Conservation (phyloP, 2,888 invertebrate species). For the Nemotelus nigrinus region DNA sequence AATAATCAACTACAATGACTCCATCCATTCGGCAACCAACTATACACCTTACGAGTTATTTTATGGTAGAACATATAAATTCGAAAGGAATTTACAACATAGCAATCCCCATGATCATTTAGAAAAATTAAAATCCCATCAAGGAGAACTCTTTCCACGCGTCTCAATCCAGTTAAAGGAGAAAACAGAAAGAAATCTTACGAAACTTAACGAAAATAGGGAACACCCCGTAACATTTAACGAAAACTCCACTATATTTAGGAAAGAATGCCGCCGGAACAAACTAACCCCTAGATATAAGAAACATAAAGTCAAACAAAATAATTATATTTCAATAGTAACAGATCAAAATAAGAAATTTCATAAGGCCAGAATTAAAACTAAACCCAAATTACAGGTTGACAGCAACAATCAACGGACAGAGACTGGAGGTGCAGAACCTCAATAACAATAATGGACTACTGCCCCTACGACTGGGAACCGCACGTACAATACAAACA, state of each 20-base stretch:
- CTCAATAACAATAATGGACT: conserved; percentile 11
- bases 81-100: conserved; percentile 24
- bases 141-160: conserved; percentile 15
- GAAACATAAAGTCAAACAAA: conserved; percentile 22
- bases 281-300: conserved; percentile 18
- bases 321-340: conserved; percentile 12
- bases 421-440: not conserved
- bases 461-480: not conserved
- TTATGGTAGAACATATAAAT: conserved; percentile 23
- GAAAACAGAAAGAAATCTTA: not conserved
- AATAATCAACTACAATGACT: conserved; percentile 18
- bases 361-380: conserved; percentile 27
- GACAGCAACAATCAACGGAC: not conserved
- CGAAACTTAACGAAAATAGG: conserved; percentile 10
- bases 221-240: not conserved
- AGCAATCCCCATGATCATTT: conserved; percentile 34
- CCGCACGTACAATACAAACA: not conserved
- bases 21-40: conserved; percentile 30
- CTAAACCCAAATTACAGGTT: conserved; percentile 27
- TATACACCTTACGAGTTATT: conserved; percentile 17
- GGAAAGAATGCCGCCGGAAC: conserved; percentile 29
- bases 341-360: conserved; percentile 1
- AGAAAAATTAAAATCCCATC: conserved; percentile 31
- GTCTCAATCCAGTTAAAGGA: not conserved
- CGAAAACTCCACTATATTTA: not conserved